Conservation (phyloP, 2,797 vertebrate genomes). For the Sandelia bainsii region DNA sequence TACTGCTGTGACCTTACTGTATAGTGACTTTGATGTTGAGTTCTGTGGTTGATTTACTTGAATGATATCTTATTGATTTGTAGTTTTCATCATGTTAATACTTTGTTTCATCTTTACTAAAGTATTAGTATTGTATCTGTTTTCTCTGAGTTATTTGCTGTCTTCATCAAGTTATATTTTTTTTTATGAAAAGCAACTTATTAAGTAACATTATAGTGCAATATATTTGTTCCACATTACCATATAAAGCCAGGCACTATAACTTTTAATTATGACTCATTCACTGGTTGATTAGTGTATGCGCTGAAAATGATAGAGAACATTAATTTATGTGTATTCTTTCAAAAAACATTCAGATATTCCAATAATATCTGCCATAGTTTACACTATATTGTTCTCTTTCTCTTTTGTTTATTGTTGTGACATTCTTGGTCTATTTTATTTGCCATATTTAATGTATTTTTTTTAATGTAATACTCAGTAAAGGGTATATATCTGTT, state of each 20-base stretch:
- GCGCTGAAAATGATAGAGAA: no score
- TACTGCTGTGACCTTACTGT: constrained; percentile 43
- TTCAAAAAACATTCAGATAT: neutral
- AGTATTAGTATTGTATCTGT: no score
- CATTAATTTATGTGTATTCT: no score
- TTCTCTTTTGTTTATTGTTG: neutral
- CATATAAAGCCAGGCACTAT: neutral
- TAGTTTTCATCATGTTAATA: constrained; percentile 12
- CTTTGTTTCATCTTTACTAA: neutral
- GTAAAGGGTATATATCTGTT: neutral
- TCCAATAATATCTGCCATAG: neutral
- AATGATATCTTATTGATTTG: neutral
- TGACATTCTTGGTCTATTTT: neutral
- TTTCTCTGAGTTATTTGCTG: no score
- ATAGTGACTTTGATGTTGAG: constrained; percentile 21
- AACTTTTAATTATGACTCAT: neutral
- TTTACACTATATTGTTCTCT: neutral
- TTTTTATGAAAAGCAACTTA: neutral
- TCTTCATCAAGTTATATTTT: constrained; percentile 1
- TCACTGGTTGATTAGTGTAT: no score
- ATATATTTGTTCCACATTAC: neutral
- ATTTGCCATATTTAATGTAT: neutral
- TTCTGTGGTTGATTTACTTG: constrained; percentile 26
- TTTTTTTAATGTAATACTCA: neutral
- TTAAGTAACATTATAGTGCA: neutral